Evolutionary conservation across 2,113 vertebrate genomes (phyloP).

Genomic region (Ceyx melanurus): DNA sequence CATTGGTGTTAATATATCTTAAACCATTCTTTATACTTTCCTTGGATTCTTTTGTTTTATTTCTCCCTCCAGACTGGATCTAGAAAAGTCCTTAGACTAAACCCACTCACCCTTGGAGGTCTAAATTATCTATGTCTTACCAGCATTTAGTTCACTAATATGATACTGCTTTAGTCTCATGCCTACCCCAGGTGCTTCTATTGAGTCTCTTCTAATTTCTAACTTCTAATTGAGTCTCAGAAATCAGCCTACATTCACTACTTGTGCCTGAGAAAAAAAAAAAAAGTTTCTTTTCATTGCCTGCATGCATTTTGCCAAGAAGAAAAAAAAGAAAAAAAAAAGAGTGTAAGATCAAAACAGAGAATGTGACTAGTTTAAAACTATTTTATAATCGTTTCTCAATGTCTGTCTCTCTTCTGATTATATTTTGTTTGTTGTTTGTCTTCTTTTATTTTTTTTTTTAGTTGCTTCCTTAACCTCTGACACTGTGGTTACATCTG

Average conservation of each 20-base stretch:
- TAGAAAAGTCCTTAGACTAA: background rate
- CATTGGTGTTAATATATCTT: background rate
- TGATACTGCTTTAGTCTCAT: background rate
- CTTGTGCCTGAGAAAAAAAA: background rate
- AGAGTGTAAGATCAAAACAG: background rate
- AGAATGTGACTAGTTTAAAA: background rate
- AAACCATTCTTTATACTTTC: background rate
- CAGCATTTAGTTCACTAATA: background rate
- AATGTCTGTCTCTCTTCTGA: background rate
- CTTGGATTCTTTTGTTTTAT: background rate
- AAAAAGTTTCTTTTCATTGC: background rate
- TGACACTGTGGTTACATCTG: background rate
- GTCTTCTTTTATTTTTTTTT: background rate
- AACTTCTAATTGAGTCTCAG: background rate
- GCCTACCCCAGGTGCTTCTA: background rate
- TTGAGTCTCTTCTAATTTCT: no score
- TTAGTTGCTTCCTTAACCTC: background rate
- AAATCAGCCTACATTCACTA: background rate
- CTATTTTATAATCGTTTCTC: background rate
- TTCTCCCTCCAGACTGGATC: background rate
- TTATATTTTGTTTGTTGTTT: background rate
- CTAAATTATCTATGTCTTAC: background rate
- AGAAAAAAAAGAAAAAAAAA: background rate
- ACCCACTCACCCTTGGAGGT: background rate
- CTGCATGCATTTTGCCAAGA: background rate